These are phyloP conservation scores for Cynodonichthys magdalenae DNA, from an alignment of 2,797 vertebrate genomes.

Conservation along the genomic window DNA sequence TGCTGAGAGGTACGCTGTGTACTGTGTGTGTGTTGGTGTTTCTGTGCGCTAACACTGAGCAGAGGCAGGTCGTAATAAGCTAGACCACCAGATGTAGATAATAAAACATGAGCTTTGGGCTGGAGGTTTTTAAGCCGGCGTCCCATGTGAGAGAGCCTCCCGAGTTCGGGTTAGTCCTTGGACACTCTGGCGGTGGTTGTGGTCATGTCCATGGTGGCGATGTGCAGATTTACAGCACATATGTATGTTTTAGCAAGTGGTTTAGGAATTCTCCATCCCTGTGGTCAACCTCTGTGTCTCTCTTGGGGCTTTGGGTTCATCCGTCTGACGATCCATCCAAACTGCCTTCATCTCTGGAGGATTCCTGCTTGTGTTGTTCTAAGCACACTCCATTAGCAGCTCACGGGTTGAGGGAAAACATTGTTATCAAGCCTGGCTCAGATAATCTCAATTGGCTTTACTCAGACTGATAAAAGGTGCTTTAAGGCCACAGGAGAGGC, in stretches of 20 bases:
- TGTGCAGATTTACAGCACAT: slow-evolving; percentile 61
- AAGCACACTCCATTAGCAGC: slow-evolving; percentile 90
- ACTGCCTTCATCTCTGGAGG: slow-evolving; percentile 79
- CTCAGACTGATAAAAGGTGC: slow-evolving; percentile 87
- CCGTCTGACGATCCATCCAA: slow-evolving; percentile 58
- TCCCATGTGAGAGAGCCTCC: slow-evolving; percentile 66
- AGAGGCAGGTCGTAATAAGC: slow-evolving; percentile 87
- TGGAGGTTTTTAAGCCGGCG: slow-evolving; percentile 67
- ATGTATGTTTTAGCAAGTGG: slow-evolving; percentile 63
- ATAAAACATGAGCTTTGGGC: slow-evolving; percentile 83
- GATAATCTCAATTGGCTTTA: slow-evolving; percentile 92
- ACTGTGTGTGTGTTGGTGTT: slow-evolving; percentile 72
- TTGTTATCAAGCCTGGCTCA: slow-evolving; percentile 85
- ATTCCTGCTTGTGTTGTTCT: slow-evolving; percentile 81
- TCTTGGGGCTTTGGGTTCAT: slow-evolving; percentile 47
- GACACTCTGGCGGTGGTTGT: slow-evolving; percentile 64
- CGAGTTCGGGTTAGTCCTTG: slow-evolving; percentile 66
- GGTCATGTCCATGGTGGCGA: slow-evolving; percentile 60
- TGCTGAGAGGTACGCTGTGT: slow-evolving; percentile 84
- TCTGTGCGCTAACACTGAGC: slow-evolving; percentile 74
- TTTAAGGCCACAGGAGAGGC: slow-evolving; percentile 77
- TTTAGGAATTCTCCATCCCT: slow-evolving; percentile 64
- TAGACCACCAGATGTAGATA: slow-evolving; percentile 95
- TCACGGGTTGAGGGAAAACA: slow-evolving; percentile 88
- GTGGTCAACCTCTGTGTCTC: slow-evolving; percentile 62